A percentile compares a stretch with the other conserved stretches of the same genome.
Conservation (phyloP, 2,888 invertebrate genomes). For the Alentia gelatinosa region DNA sequence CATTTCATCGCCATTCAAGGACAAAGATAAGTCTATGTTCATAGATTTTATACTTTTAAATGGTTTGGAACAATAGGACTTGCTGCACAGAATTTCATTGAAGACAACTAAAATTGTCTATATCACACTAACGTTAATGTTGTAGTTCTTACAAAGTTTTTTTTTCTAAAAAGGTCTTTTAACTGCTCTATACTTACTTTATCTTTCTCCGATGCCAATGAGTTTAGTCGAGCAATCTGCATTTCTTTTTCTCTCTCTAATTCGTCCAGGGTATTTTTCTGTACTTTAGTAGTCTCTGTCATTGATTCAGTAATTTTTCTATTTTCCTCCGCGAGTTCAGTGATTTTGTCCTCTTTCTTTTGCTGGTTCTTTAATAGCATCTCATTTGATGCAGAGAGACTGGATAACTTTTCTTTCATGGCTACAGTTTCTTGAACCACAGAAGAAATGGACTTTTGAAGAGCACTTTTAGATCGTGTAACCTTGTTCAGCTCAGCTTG, state of each 20-base stretch:
- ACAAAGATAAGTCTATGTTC: too few species aligned
- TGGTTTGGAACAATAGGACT: too few species aligned
- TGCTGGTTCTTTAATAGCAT: neutral
- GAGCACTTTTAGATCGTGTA: neutral
- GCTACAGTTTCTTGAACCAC: neutral
- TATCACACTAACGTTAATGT: too few species aligned
- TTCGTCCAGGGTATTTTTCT: neutral
- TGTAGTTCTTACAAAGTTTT: too few species aligned
- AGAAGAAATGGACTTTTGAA: neutral
- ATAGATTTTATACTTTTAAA: too few species aligned
- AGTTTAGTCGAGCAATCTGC: too few species aligned
- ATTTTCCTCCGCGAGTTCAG: neutral
- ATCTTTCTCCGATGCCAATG: too few species aligned
- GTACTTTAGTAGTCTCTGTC: neutral
- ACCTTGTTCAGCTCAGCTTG: neutral
- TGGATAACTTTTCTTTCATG: neutral
- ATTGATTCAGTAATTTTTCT: neutral
- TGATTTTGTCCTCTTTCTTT: neutral
- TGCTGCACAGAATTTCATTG: too few species aligned
- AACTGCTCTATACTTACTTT: too few species aligned
- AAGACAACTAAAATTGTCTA: too few species aligned
- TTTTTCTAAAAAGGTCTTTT: too few species aligned
- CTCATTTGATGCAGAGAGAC: neutral
- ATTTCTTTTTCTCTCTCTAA: neutral
- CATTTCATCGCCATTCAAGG: too few species aligned